Percentiles rank a stretch among this genome's conserved stretches.
phyloP scores from a whole-genome alignment of 1,140 invertebrate genomes.

The Hormaphis cornu region DNA sequence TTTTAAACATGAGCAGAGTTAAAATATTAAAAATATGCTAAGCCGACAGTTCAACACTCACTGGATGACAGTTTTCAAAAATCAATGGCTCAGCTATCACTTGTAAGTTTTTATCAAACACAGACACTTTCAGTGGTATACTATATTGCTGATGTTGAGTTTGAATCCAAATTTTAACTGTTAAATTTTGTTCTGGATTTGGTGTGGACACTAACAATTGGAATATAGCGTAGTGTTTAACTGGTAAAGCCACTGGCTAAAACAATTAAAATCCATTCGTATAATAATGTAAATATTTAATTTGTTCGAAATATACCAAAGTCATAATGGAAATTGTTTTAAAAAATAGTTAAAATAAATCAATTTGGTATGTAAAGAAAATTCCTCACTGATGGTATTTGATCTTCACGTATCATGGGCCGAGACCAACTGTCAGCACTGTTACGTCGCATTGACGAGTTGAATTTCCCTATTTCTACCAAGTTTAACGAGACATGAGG shows the following conservation, averaged over 20 bases:
- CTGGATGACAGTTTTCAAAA: conserved; percentile 28
- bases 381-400: conserved; percentile 13
- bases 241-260: conserved; percentile 13
- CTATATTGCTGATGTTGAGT: conserved; percentile 28
- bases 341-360: not conserved
- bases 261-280: not conserved
- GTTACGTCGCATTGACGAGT: conserved; percentile 16
- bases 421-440: conserved; percentile 27
- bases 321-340: too few species aligned
- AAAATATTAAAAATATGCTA: too few species aligned
- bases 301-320: too few species aligned
- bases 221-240: conserved; percentile 26
- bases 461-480: conserved; percentile 23
- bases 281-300: too few species aligned
- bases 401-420: conserved; percentile 18
- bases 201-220: conserved; percentile 20
- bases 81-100: conserved; percentile 20
- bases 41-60: not conserved
- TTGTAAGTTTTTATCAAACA: conserved; percentile 27
- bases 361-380: not conserved
- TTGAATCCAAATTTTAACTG: conserved; percentile 29
- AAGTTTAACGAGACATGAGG: conserved; percentile 15
- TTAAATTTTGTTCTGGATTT: conserved; percentile 29
- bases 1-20: not conserved
- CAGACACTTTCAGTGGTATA: conserved; percentile 22